Evolutionary conservation across 2,113 vertebrate genomes (phyloP).

Genomic region (Ochotona princeps): DNA sequence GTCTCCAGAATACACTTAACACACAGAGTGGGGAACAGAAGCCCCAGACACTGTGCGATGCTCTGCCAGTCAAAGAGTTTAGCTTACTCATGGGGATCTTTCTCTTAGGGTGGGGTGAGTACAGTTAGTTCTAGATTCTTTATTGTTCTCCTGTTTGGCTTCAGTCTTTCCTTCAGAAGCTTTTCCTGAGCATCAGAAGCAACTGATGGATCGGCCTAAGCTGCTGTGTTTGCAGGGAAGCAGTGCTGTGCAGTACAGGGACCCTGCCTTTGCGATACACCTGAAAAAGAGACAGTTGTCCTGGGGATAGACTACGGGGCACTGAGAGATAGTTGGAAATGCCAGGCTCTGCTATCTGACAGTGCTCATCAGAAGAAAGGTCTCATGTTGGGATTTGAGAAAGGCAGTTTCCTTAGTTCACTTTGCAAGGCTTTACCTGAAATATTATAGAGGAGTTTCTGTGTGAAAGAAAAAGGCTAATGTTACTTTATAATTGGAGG

Average conservation of each 20-base stretch:
- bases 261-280: background rate
- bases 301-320: background rate
- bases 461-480: too few relatives aligned
- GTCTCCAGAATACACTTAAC: constrained; percentile 34
- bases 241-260: rapidly evolving
- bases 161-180: background rate
- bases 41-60: constrained; percentile 46
- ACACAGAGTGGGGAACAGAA: constrained; percentile 50
- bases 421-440: too few relatives aligned
- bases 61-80: constrained; percentile 67
- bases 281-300: too few relatives aligned
- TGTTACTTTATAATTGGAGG: too few relatives aligned
- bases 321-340: background rate
- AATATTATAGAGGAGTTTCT: too few relatives aligned
- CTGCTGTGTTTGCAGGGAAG: background rate
- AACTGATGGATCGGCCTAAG: background rate
- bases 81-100: constrained; percentile 41
- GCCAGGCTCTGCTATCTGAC: background rate
- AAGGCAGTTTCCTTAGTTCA: background rate
- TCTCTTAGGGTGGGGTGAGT: background rate
- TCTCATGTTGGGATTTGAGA: background rate
- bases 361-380: background rate
- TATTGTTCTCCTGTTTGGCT: background rate
- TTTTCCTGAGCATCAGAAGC: background rate
- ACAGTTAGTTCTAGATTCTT: background rate